phyloP scores from a whole-genome alignment of 2,113 vertebrate genomes.

The Hyperopisus bebe region DNA sequence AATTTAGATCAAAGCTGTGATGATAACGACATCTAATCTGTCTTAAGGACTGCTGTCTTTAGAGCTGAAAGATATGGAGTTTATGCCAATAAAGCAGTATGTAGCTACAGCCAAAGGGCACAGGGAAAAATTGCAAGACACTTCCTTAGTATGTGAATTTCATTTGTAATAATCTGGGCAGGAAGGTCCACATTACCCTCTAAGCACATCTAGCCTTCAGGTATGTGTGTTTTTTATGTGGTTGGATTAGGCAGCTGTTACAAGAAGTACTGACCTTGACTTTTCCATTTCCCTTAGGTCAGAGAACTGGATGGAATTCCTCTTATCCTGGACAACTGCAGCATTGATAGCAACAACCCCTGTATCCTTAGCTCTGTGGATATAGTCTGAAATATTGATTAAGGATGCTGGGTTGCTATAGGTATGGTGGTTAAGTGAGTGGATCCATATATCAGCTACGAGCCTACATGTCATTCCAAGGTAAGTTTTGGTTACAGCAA shows the following conservation, averaged over 20 bases:
- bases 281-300: slow-evolving; percentile 58
- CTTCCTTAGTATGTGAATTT: not conserved
- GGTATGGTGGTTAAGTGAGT: not conserved
- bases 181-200: not conserved
- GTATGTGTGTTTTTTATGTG: not conserved
- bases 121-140: not conserved
- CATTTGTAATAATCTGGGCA: not conserved
- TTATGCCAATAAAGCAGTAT: not conserved
- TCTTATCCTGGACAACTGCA: slow-evolving; percentile 89
- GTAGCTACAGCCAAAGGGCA: not conserved
- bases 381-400: not conserved
- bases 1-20: not conserved
- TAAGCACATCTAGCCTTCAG: not conserved
- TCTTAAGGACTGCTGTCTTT: not conserved
- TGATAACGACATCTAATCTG: not conserved
- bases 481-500: not conserved
- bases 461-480: not conserved
- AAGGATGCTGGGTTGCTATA: not conserved
- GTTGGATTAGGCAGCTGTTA: not conserved
- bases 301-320: slow-evolving; percentile 81
- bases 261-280: not conserved
- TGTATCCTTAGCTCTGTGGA: slow-evolving; percentile 73
- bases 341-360: slow-evolving; percentile 87
- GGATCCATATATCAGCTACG: not conserved
- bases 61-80: not conserved